phyloP scores from a whole-genome alignment of 2,888 invertebrate genomes.

The Macrosiphum euphorbiae region DNA sequence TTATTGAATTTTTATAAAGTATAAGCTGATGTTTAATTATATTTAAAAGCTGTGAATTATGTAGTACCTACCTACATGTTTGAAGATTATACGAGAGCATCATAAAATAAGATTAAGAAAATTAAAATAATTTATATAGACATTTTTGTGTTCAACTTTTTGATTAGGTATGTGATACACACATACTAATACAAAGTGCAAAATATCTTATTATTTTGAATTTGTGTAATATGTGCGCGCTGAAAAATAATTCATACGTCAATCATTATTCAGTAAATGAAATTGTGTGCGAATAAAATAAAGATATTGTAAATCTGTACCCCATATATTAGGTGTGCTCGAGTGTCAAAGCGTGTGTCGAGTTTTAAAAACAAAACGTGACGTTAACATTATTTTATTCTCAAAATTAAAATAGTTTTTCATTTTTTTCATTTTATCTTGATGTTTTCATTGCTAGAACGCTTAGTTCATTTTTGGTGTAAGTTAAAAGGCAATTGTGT shows the following conservation, averaged over 20 bases:
- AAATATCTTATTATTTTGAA: neutral
- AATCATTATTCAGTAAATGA: slow-evolving; percentile 4
- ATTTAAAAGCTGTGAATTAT: neutral
- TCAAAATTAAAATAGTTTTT: neutral
- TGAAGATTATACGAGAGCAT: neutral
- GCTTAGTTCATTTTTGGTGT: neutral
- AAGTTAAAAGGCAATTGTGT: slow-evolving; percentile 25
- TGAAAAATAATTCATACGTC: neutral
- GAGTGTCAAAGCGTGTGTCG: slow-evolving; percentile 53
- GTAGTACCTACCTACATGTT: neutral
- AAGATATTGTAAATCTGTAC: neutral
- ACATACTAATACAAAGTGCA: neutral
- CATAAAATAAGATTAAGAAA: neutral
- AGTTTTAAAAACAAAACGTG: slow-evolving; percentile 14
- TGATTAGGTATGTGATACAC: neutral
- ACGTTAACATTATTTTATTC: neutral
- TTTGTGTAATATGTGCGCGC: neutral
- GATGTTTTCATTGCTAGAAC: neutral
- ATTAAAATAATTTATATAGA: neutral
- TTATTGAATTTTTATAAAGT: too few species aligned
- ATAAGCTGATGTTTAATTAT: slow-evolving; percentile 2
- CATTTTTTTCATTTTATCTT: neutral
- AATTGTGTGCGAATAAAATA: slow-evolving; percentile 17
- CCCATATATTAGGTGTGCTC: neutral
- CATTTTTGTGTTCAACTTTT: neutral